phyloP scores from a whole-genome alignment of 2,113 vertebrate species.

The Apteryx owenii region DNA sequence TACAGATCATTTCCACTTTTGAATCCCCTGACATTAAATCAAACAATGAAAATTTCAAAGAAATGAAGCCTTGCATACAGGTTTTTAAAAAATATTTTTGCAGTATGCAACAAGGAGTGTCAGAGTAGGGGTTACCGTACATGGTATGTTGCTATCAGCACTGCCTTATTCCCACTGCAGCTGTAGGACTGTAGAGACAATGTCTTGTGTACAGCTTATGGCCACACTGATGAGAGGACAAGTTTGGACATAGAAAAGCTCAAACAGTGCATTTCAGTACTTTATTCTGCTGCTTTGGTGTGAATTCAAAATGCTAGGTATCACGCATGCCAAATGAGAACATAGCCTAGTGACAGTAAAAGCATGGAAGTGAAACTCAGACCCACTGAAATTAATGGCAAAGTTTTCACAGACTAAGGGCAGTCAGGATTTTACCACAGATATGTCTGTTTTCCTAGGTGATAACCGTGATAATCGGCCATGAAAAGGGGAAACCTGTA shows the following conservation, averaged over 20 bases:
- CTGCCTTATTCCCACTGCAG: not conserved
- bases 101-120: not conserved
- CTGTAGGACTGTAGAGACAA: not conserved
- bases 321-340: not conserved
- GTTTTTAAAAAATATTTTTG: not conserved
- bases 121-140: not conserved
- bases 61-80: fast-evolving
- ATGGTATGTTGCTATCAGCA: not conserved
- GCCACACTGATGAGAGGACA: not conserved
- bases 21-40: not conserved
- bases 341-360: not conserved
- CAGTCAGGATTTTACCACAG: not conserved
- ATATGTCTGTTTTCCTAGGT: not conserved
- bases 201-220: not conserved
- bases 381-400: not conserved
- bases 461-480: not conserved
- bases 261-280: not conserved
- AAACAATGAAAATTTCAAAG: not conserved
- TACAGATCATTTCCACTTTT: not conserved
- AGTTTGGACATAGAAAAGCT: not conserved
- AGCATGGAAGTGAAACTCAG: not conserved
- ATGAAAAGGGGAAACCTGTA: fast-evolving
- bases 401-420: not conserved
- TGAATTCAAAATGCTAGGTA: not conserved
- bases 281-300: not conserved